phyloP scores from a whole-genome alignment of 1,140 invertebrate species.

The Pseudomyrmex cubaensis region DNA sequence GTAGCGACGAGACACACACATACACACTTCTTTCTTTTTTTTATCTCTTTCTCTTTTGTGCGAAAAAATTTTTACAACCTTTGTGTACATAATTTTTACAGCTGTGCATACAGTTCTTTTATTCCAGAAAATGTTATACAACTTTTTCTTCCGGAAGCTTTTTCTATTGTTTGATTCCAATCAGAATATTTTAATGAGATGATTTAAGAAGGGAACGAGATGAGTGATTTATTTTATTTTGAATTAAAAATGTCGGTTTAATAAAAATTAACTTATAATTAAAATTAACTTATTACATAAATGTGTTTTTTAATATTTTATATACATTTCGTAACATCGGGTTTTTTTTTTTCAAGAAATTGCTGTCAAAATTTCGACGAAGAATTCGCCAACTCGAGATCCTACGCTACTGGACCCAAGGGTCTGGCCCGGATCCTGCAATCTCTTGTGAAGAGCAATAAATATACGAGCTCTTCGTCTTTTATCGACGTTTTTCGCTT shows the following conservation, averaged over 20 bases:
- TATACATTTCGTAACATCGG: not conserved
- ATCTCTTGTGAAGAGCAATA: conserved; percentile 53
- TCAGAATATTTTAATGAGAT: not conserved
- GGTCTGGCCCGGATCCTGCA: conserved; percentile 71
- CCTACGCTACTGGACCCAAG: conserved; percentile 64
- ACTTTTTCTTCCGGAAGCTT: no score
- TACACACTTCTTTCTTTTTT: no score
- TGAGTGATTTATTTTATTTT: no score
- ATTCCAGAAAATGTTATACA: no score
- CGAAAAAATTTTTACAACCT: conserved; percentile 46
- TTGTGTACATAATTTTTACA: not conserved
- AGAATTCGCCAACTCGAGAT: not conserved
- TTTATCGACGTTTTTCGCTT: conserved; percentile 70
- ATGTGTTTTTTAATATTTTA: no score
- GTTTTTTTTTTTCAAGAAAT: conserved; percentile 2
- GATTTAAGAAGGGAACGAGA: no score
- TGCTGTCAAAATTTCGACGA: not conserved
- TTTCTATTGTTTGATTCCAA: conserved; percentile 8
- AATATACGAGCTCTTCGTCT: conserved; percentile 34
- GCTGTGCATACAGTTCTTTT: no score
- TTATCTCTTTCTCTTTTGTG: not conserved
- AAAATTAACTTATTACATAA: no score
- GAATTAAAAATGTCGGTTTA: no score
- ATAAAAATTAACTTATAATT: no score
- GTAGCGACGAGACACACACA: not conserved